These are phyloP conservation scores for Sebastes itinus DNA, from an alignment of 2,797 vertebrate genomes.

Conservation along the genomic window DNA sequence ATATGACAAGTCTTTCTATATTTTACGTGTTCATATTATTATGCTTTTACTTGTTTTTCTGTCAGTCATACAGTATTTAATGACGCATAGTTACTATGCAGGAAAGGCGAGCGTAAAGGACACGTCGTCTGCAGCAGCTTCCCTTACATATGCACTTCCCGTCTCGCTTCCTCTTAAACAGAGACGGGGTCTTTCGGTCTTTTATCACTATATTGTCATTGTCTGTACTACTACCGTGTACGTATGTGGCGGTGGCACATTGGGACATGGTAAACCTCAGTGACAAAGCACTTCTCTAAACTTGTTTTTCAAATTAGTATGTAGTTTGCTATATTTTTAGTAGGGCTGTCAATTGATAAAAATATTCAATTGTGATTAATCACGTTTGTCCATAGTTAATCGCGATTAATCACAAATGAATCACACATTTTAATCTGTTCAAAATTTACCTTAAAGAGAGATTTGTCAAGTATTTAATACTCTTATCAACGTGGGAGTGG, in stretches of 20 bases:
- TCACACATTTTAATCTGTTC: neutral
- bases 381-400: too few species aligned
- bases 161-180: slow-evolving; percentile 59
- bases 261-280: neutral
- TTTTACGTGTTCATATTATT: neutral
- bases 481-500: too few species aligned
- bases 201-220: neutral
- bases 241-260: neutral
- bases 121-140: slow-evolving; percentile 35
- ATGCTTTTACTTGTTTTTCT: neutral
- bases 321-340: slow-evolving; percentile 19
- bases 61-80: neutral
- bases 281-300: slow-evolving; percentile 5
- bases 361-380: too few species aligned
- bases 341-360: too few species aligned
- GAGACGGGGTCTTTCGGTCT: slow-evolving; percentile 1
- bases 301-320: neutral
- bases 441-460: too few species aligned
- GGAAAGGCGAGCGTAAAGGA: slow-evolving; percentile 1
- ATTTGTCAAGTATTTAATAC: too few species aligned
- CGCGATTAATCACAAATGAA: neutral
- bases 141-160: slow-evolving; percentile 38
- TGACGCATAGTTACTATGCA: slow-evolving; percentile 17
- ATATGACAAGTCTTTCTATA: neutral
- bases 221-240: neutral